Evolutionary conservation across 2,113 vertebrate species (phyloP).

Genomic region (human): DNA sequence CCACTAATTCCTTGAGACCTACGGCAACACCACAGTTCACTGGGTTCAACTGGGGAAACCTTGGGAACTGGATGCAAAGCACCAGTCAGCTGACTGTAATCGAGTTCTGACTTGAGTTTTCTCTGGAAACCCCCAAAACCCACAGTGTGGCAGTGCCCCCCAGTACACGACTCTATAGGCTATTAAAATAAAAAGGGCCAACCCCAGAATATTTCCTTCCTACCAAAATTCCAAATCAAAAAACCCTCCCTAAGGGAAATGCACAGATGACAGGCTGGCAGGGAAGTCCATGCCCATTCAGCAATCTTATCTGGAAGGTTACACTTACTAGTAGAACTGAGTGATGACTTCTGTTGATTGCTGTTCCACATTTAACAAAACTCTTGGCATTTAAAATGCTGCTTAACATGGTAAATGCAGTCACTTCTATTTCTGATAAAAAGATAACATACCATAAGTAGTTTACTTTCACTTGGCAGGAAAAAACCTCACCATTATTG

Average conservation of each 20-base stretch:
- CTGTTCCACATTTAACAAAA: background rate
- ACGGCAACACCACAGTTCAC: background rate
- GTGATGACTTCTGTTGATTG: too few relatives aligned
- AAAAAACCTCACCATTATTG: background rate
- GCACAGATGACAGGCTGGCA: background rate
- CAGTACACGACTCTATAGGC: too few relatives aligned
- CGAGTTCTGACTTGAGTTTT: background rate
- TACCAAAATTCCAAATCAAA: background rate
- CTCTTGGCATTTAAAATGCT: background rate
- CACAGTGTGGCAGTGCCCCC: background rate
- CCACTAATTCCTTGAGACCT: background rate
- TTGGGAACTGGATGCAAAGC: background rate
- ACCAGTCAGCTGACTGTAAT: too few relatives aligned
- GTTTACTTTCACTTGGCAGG: background rate
- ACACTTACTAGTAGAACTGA: background rate
- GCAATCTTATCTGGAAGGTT: background rate
- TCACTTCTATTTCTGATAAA: background rate
- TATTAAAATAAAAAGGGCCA: background rate
- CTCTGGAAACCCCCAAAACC: background rate
- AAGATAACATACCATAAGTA: background rate
- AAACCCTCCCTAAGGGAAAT: background rate
- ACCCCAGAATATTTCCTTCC: background rate
- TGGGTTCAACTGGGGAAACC: background rate
- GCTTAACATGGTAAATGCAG: background rate
- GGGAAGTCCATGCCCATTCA: background rate